Evolutionary conservation across 2,797 vertebrate species (phyloP).

Genomic region (Rallus crepitans): DNA sequence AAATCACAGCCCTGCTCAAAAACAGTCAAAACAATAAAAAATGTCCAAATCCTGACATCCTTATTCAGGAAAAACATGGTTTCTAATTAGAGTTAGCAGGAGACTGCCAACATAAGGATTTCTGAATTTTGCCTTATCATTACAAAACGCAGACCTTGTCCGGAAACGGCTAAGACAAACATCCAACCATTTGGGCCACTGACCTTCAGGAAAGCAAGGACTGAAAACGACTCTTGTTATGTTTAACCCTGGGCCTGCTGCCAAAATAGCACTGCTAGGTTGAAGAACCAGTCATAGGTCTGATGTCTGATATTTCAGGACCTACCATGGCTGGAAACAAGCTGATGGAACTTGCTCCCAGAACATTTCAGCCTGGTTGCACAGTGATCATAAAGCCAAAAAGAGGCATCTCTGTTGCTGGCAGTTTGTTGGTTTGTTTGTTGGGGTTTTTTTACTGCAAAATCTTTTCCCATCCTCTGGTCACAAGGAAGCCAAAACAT

Average conservation of each 20-base stretch:
- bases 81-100: background rate
- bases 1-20: background rate
- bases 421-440: too few relatives aligned
- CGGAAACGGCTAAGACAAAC: constrained; percentile 60
- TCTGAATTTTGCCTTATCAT: constrained; percentile 6
- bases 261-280: constrained; percentile 58
- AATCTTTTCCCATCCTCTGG: background rate
- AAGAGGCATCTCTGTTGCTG: background rate
- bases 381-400: background rate
- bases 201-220: constrained; percentile 63
- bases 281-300: constrained; percentile 34
- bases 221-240: constrained; percentile 64
- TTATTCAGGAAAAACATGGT: background rate
- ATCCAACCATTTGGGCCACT: constrained; percentile 64
- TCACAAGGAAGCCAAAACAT: background rate
- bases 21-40: background rate
- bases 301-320: constrained; percentile 61
- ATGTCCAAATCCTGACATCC: background rate
- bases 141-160: constrained; percentile 65
- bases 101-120: background rate
- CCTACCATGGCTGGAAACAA: constrained; percentile 15
- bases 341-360: constrained; percentile 46
- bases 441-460: background rate
- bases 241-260: constrained; percentile 67
- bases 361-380: constrained; percentile 22